Percentiles rank a stretch among this genome's conserved stretches.
Conservation (phyloP, 2,888 invertebrate genomes). For the Himalopsyche tibetana region DNA sequence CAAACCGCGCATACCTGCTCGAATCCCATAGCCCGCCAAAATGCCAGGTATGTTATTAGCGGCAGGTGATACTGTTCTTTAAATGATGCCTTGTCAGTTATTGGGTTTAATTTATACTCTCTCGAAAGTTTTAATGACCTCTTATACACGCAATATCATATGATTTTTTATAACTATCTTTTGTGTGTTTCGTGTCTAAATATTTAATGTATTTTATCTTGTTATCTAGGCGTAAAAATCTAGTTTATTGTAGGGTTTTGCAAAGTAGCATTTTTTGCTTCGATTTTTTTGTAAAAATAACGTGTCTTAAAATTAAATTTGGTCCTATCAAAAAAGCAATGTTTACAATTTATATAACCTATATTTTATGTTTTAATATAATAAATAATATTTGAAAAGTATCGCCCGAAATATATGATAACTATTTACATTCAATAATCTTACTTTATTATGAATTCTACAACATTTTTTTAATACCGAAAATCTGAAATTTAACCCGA, state of each 20-base stretch:
- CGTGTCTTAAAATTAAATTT: too few relatives aligned
- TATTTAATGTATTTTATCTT: neutral
- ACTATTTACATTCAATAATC: too few relatives aligned
- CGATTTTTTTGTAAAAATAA: too few relatives aligned
- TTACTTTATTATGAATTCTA: too few relatives aligned
- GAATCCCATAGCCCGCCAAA: conserved; percentile 44
- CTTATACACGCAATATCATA: neutral
- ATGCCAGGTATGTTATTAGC: conserved; percentile 51
- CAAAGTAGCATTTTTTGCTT: neutral
- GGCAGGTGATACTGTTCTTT: conserved; percentile 55
- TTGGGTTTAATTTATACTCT: conserved; percentile 49
- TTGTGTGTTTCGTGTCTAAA: neutral
- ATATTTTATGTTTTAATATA: too few relatives aligned
- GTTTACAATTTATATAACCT: too few relatives aligned
- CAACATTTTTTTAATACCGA: too few relatives aligned
- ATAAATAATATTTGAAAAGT: too few relatives aligned
- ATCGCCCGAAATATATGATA: too few relatives aligned
- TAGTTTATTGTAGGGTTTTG: neutral
- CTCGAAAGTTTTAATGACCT: conserved; percentile 2
- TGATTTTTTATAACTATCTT: neutral
- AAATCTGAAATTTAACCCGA: too few relatives aligned
- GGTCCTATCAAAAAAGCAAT: too few relatives aligned
- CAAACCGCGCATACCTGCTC: neutral
- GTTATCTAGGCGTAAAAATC: neutral
- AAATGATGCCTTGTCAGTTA: conserved; percentile 53